Conservation (phyloP, 2,888 invertebrate genomes). For the Alviniconcha strummeri region DNA sequence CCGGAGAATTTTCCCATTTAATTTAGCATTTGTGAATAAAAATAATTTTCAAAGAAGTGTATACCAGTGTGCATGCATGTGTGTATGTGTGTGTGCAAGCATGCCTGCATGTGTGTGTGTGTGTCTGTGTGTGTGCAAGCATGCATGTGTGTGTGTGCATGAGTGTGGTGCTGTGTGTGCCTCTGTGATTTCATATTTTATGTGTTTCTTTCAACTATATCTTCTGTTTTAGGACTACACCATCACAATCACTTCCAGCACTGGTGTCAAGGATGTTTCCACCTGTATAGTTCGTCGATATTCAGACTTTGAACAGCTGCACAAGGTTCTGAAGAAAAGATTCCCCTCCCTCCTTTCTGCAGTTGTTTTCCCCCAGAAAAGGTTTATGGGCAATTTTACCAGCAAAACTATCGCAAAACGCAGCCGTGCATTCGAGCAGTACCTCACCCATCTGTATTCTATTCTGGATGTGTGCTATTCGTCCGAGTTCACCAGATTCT, state of each 20-base stretch:
- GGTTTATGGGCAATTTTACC: conserved; percentile 72
- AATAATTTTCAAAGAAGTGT: too few species aligned
- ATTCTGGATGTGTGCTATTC: conserved; percentile 67
- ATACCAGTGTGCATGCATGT: too few species aligned
- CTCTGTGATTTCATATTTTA: neutral
- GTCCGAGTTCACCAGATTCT: conserved; percentile 68
- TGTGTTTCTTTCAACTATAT: neutral
- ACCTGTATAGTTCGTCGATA: conserved; percentile 70
- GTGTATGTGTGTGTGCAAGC: too few species aligned
- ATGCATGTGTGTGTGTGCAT: neutral
- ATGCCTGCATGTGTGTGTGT: neutral
- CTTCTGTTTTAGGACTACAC: conserved; percentile 61
- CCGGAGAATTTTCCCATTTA: too few species aligned
- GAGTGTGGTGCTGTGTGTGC: neutral
- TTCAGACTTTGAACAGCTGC: conserved; percentile 72
- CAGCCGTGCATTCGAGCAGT: conserved; percentile 73
- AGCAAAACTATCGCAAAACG: conserved; percentile 71
- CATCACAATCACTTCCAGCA: conserved; percentile 56
- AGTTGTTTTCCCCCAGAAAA: conserved; percentile 73
- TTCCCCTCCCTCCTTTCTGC: conserved; percentile 64
- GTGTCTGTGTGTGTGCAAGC: neutral
- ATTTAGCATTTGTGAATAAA: too few species aligned
- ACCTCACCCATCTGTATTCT: conserved; percentile 69
- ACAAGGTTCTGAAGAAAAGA: conserved; percentile 61
- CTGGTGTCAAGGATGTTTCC: conserved; percentile 56